A percentile compares a stretch with the other conserved stretches of the same genome.
These are phyloP conservation scores for Engraulis encrasicolus DNA, from an alignment of 2,113 vertebrate genomes.

Conservation along the genomic window DNA sequence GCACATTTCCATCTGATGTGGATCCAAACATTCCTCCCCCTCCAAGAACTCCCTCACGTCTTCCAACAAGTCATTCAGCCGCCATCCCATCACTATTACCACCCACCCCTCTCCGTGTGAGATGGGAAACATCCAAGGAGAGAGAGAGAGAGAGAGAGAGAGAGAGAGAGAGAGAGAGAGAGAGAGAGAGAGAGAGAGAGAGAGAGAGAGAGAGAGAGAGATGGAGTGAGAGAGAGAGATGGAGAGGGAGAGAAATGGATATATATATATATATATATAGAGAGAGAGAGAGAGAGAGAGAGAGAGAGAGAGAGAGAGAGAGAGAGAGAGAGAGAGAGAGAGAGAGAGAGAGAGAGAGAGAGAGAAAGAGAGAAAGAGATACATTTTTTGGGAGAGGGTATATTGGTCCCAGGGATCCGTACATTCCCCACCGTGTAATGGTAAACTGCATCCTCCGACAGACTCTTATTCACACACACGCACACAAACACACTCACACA, in stretches of 20 bases:
- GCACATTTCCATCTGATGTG: not conserved
- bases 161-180: too few species aligned
- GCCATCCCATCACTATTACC: not conserved
- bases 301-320: too few species aligned
- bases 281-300: too few species aligned
- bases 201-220: too few species aligned
- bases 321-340: too few species aligned
- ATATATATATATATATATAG: too few species aligned
- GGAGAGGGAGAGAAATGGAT: too few species aligned
- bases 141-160: not conserved
- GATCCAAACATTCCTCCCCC: not conserved
- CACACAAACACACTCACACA: too few species aligned
- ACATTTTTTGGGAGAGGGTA: not conserved
- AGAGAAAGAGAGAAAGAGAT: too few species aligned
- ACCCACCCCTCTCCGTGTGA: not conserved
- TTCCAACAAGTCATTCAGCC: not conserved
- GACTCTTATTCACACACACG: constrained; percentile 48
- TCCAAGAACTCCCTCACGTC: not conserved
- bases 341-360: too few species aligned
- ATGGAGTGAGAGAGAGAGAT: too few species aligned
- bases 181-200: too few species aligned
- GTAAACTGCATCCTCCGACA: not conserved
- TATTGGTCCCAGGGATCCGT: not conserved
- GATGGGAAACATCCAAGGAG: not conserved
- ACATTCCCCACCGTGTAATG: not conserved